Evolutionary conservation across 2,797 vertebrate species (phyloP).

Genomic region (Gadopsis marmoratus): DNA sequence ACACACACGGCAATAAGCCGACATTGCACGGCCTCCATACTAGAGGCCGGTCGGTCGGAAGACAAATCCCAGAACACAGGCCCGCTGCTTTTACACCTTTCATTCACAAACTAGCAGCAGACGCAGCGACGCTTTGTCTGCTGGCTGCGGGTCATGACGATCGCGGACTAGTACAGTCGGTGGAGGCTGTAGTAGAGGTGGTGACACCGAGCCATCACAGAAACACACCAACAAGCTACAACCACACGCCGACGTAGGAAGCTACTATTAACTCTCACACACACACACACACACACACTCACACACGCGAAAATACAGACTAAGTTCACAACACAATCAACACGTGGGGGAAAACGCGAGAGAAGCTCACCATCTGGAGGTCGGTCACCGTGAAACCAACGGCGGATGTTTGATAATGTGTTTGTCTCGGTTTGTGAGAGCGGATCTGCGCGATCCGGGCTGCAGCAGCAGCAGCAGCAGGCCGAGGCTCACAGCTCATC

Average conservation of each 20-base stretch:
- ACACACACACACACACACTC: too few relatives aligned
- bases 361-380: slow-evolving; percentile 87
- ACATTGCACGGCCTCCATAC: slow-evolving; percentile 79
- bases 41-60: slow-evolving; percentile 73
- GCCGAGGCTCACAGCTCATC: slow-evolving; percentile 87
- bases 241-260: slow-evolving; percentile 76
- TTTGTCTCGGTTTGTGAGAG: slow-evolving; percentile 84
- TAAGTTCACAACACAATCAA: slow-evolving; percentile 68
- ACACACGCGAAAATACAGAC: not conserved
- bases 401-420: slow-evolving; percentile 70
- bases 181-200: slow-evolving; percentile 66
- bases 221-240: slow-evolving; percentile 78
- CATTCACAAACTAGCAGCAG: slow-evolving; percentile 61
- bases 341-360: slow-evolving; percentile 65
- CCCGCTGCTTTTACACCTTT: slow-evolving; percentile 31
- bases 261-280: slow-evolving; percentile 64
- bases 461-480: slow-evolving; percentile 83
- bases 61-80: slow-evolving; percentile 66
- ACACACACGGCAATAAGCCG: slow-evolving; percentile 57
- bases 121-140: slow-evolving; percentile 56
- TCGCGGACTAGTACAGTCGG: slow-evolving; percentile 55
- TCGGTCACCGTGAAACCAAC: slow-evolving; percentile 83
- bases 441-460: slow-evolving; percentile 86
- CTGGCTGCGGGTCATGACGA: slow-evolving; percentile 60
- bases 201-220: slow-evolving; percentile 79